Evolutionary conservation across 2,113 vertebrate genomes (phyloP).

Genomic region (Ameiurus melas): DNA sequence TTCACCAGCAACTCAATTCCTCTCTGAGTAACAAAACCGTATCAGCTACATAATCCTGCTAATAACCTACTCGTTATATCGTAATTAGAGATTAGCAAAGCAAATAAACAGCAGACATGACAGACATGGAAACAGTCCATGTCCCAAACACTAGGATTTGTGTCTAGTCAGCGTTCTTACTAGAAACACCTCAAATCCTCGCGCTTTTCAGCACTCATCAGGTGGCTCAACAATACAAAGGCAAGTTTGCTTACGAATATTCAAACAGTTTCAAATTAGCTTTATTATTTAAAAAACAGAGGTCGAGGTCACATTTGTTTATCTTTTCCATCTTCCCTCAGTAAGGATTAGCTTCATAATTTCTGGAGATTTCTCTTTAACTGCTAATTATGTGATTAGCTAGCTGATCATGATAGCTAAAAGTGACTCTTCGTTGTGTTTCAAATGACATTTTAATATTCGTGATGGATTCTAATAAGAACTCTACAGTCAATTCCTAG

Average conservation of each 20-base stretch:
- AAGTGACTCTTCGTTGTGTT: neutral
- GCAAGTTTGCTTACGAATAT: neutral
- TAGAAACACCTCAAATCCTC: neutral
- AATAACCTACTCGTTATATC: neutral
- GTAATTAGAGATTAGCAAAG: slow-evolving; percentile 9
- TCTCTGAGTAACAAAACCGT: slow-evolving; percentile 49
- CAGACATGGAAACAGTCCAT: neutral
- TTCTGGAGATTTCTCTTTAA: neutral
- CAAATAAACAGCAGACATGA: slow-evolving; percentile 14
- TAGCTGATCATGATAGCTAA: neutral
- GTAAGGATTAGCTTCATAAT: neutral
- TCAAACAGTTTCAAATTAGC: neutral
- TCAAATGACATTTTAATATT: neutral
- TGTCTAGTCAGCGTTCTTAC: neutral
- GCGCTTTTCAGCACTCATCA: neutral
- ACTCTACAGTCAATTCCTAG: neutral
- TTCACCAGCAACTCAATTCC: slow-evolving; percentile 48
- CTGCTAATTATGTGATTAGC: neutral
- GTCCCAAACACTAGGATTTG: neutral
- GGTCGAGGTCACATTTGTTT: neutral
- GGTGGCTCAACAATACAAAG: neutral
- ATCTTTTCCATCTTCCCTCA: neutral
- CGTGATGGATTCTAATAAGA: neutral
- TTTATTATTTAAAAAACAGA: neutral
- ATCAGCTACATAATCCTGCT: slow-evolving; percentile 54